Conservation (phyloP, 2,113 vertebrate species). For the Pseudorhombus dupliciocellatus region DNA sequence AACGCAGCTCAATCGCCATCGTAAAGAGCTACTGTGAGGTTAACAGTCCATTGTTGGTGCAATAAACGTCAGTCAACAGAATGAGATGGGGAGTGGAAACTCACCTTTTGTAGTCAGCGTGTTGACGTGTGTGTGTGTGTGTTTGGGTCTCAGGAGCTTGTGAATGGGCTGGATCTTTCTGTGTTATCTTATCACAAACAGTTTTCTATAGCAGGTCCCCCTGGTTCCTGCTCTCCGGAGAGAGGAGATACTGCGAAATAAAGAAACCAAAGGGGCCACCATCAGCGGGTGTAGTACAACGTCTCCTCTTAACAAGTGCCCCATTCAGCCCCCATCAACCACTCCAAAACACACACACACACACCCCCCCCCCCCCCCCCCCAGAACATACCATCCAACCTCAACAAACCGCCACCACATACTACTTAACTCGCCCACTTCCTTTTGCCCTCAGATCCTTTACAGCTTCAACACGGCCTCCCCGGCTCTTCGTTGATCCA, state of each 20-base stretch:
- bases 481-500: constrained; percentile 26
- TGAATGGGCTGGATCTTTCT: constrained; percentile 19
- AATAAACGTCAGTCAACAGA: constrained; percentile 52
- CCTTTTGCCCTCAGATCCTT: constrained; percentile 49
- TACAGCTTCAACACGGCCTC: constrained; percentile 12
- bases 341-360: constrained; percentile 54
- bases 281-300: constrained; percentile 24
- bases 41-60: constrained; percentile 64
- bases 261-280: constrained; percentile 36
- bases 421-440: constrained; percentile 59
- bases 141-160: not conserved
- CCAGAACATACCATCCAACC: constrained; percentile 35
- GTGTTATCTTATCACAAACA: constrained; percentile 37
- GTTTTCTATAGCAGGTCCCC: constrained; percentile 8
- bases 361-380: not conserved
- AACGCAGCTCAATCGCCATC: constrained; percentile 40
- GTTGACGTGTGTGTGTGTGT: not conserved
- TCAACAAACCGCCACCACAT: constrained; percentile 45
- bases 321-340: constrained; percentile 61
- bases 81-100: constrained; percentile 16
- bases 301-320: constrained; percentile 53
- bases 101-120: constrained; percentile 6
- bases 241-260: constrained; percentile 29
- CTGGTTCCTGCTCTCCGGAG: constrained; percentile 18
- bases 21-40: constrained; percentile 65